Conservation (phyloP, 2,797 vertebrate species). For the Halcyon leucocephala region DNA sequence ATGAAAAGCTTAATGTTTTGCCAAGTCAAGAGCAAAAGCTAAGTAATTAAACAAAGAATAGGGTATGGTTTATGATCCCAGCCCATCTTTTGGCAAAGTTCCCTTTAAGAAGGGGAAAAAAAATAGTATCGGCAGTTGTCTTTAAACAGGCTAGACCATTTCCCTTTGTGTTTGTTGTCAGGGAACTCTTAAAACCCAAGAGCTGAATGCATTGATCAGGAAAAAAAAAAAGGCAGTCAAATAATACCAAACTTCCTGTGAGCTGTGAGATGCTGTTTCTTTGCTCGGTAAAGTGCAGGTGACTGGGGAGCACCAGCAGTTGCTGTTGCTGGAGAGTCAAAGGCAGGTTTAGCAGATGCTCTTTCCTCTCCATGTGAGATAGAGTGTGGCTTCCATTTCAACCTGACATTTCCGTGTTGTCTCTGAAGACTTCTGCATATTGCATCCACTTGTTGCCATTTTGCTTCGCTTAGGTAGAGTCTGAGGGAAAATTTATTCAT, state of each 20-base stretch:
- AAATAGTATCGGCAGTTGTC: neutral
- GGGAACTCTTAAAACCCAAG: neutral
- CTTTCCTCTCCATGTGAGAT: neutral
- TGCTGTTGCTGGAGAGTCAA: neutral
- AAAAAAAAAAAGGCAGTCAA: neutral
- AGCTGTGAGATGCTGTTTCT: neutral
- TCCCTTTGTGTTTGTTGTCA: neutral
- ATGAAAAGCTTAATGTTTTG: slow-evolving; percentile 76
- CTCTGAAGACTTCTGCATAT: neutral
- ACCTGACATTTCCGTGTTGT: neutral
- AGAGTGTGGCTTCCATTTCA: neutral
- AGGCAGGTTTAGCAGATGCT: neutral
- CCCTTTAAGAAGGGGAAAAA: neutral
- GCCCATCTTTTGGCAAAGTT: slow-evolving; percentile 49
- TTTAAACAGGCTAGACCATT: neutral
- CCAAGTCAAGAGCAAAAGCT: slow-evolving; percentile 71
- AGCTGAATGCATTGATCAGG: neutral
- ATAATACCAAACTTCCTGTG: neutral
- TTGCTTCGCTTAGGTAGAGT: neutral
- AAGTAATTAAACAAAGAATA: slow-evolving; percentile 72
- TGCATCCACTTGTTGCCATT: neutral
- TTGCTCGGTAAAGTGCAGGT: neutral
- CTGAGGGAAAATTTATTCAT: neutral
- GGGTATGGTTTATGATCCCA: slow-evolving; percentile 53
- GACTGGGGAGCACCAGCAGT: neutral